Percentiles rank a stretch among this genome's conserved stretches.
phyloP scores from a whole-genome alignment of 1,140 invertebrate genomes.

The Diabrotica virgifera region DNA sequence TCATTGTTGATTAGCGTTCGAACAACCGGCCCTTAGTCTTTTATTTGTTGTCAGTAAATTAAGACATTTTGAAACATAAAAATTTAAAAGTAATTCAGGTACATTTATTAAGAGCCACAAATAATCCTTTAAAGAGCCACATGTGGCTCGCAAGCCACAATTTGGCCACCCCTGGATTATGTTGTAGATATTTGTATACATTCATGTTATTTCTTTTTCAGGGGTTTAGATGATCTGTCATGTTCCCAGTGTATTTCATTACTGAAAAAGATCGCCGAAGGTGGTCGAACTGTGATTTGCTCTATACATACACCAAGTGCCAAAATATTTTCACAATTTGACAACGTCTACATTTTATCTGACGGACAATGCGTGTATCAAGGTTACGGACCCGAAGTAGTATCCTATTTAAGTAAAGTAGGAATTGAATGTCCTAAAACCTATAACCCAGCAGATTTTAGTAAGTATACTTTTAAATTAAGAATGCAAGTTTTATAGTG shows the following conservation, averaged over 20 bases:
- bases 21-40: too few species aligned
- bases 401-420: slow-evolving; percentile 65
- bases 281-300: slow-evolving; percentile 83
- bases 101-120: too few species aligned
- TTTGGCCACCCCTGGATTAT: too few species aligned
- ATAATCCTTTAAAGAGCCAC: too few species aligned
- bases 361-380: slow-evolving; percentile 74
- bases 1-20: too few species aligned
- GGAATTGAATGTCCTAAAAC: slow-evolving; percentile 70
- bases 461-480: slow-evolving; percentile 52
- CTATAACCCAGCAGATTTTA: slow-evolving; percentile 81
- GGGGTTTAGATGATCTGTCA: slow-evolving; percentile 74
- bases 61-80: too few species aligned
- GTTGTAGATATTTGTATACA: too few species aligned
- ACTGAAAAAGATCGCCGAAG: slow-evolving; percentile 72
- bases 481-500: neutral
- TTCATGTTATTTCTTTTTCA: slow-evolving; percentile 48
- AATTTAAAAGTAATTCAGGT: too few species aligned
- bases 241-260: slow-evolving; percentile 72
- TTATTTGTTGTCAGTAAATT: too few species aligned
- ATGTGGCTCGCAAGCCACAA: too few species aligned
- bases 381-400: slow-evolving; percentile 61
- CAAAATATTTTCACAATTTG: slow-evolving; percentile 70
- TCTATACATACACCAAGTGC: slow-evolving; percentile 90
- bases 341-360: slow-evolving; percentile 73